A percentile compares a stretch with the other conserved stretches of the same genome.
Conservation (phyloP, 2,113 vertebrate genomes). For the Microtus ochrogaster region DNA sequence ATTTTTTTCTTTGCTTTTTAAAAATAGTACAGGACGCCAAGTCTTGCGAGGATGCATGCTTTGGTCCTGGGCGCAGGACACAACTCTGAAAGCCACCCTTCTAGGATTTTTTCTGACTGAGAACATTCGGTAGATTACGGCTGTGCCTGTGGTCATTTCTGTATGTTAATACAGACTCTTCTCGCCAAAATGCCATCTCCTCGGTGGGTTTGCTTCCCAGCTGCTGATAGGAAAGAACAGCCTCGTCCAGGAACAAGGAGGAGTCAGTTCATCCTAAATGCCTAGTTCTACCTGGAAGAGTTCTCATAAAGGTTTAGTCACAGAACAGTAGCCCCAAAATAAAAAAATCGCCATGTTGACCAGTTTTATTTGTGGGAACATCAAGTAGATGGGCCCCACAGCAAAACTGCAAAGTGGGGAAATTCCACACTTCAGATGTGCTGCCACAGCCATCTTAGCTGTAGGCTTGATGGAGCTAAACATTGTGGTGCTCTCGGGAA, state of each 20-base stretch:
- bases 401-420: background rate
- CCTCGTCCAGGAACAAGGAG: background rate
- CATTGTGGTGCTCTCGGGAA: too few species aligned
- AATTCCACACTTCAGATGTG: background rate
- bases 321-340: background rate
- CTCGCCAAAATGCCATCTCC: background rate
- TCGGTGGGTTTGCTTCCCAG: background rate
- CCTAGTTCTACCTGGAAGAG: background rate
- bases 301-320: background rate
- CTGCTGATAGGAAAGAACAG: background rate
- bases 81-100: constrained; percentile 32
- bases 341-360: background rate
- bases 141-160: constrained; percentile 49
- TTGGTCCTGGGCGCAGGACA: background rate
- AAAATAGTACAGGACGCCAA: constrained; percentile 55
- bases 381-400: background rate
- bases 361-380: background rate
- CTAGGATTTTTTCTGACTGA: constrained; percentile 28
- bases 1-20: constrained; percentile 11
- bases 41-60: background rate
- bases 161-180: background rate
- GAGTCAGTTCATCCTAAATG: background rate
- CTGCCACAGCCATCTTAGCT: background rate
- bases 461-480: background rate
- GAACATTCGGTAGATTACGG: background rate